Conservation (phyloP, 2,888 invertebrate genomes). For the Selenia dentaria region DNA sequence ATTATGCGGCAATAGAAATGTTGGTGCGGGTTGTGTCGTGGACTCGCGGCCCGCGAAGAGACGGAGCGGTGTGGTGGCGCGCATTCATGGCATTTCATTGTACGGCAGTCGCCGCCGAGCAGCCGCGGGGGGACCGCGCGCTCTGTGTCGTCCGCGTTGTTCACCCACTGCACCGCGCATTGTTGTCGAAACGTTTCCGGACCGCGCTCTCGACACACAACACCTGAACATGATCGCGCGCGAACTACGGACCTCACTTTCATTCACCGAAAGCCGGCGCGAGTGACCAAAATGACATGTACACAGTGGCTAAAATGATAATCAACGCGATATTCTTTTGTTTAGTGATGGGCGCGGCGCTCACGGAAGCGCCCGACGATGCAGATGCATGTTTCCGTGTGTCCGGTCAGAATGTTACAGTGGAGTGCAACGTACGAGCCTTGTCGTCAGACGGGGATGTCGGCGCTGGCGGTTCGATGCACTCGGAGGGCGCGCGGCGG, state of each 20-base stretch:
- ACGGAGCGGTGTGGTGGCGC: constrained; percentile 42
- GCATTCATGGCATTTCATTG: constrained; percentile 77
- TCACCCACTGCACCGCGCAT: constrained; percentile 61
- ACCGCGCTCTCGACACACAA: constrained; percentile 52
- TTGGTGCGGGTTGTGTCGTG: constrained; percentile 45
- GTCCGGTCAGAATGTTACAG: constrained; percentile 65
- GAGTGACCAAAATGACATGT: constrained; percentile 79
- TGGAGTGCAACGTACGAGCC: constrained; percentile 88
- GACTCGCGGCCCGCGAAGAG: constrained; percentile 37
- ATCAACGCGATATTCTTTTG: constrained; percentile 80
- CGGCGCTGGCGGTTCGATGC: constrained; percentile 77
- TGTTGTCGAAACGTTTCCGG: constrained; percentile 62
- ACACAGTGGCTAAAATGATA: constrained; percentile 82
- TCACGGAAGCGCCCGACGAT: constrained; percentile 77
- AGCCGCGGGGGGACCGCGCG: constrained; percentile 74
- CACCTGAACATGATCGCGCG: constrained; percentile 69
- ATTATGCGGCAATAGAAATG: constrained; percentile 72
- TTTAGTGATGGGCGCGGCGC: constrained; percentile 82
- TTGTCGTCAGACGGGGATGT: constrained; percentile 89
- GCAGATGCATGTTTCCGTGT: constrained; percentile 75
- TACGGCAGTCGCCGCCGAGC: constrained; percentile 77
- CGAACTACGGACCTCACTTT: constrained; percentile 53
- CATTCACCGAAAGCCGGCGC: constrained; percentile 63
- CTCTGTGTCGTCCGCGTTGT: constrained; percentile 47
- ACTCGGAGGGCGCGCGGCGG: constrained; percentile 89